These are phyloP conservation scores for Brachycybe producta DNA, from an alignment of 2,888 invertebrate species.

Conservation along the genomic window DNA sequence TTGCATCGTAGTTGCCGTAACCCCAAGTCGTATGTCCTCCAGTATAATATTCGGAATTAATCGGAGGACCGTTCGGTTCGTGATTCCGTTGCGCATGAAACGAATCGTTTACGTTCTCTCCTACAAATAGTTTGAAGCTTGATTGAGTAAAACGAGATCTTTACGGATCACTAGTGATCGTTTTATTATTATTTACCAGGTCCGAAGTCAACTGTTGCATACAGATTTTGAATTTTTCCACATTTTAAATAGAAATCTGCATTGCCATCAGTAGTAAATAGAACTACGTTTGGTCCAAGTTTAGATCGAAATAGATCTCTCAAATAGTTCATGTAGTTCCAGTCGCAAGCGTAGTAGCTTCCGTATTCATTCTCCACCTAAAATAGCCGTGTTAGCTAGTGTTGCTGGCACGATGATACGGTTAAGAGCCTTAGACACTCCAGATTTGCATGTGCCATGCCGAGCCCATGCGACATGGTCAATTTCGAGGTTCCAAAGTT, in stretches of 20 bases:
- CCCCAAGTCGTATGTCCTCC: conserved; percentile 90
- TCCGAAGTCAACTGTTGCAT: conserved; percentile 55
- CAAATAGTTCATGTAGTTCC: conserved; percentile 51
- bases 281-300: conserved; percentile 52
- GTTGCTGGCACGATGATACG: no score
- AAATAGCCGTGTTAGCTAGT: no score
- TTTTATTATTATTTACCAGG: conserved; percentile 32
- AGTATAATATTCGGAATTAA: conserved; percentile 83
- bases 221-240: conserved; percentile 55
- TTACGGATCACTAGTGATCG: neutral
- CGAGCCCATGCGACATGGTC: no score
- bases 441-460: no score
- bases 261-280: conserved; percentile 75
- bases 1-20: conserved; percentile 45
- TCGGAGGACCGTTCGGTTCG: conserved; percentile 56
- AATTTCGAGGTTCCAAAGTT: no score
- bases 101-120: conserved; percentile 21
- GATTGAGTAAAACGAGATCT: neutral
- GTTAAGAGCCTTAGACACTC: no score
- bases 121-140: no score
- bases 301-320: conserved; percentile 45
- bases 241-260: conserved; percentile 42
- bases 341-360: conserved; percentile 59
- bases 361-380: conserved; percentile 89
- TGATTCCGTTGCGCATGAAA: conserved; percentile 35